Evolutionary conservation across 1,140 invertebrate genomes (phyloP).

Genomic region (Sycophila sp.): DNA sequence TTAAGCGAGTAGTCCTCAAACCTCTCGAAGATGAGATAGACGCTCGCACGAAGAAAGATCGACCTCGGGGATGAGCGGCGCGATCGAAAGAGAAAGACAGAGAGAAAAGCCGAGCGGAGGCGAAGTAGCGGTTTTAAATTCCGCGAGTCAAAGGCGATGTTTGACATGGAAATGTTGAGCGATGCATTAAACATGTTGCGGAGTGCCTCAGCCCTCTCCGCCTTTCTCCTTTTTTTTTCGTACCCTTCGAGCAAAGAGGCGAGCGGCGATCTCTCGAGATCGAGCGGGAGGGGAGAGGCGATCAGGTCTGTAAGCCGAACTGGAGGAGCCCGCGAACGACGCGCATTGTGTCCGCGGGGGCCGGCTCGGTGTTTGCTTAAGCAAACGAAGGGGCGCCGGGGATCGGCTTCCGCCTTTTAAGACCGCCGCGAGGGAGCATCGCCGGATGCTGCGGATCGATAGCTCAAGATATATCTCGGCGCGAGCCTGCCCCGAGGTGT

Average conservation of each 20-base stretch:
- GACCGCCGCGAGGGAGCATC: slow-evolving; percentile 17
- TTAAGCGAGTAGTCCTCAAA: not conserved
- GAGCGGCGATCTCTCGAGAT: not conserved
- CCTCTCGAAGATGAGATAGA: slow-evolving; percentile 9
- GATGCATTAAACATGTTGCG: slow-evolving; percentile 65
- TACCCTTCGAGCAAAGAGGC: slow-evolving; percentile 29
- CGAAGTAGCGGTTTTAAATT: slow-evolving; percentile 62
- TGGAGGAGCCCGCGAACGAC: slow-evolving; percentile 14
- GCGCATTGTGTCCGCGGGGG: slow-evolving; percentile 13
- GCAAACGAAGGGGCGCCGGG: slow-evolving; percentile 55
- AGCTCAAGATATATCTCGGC: no score
- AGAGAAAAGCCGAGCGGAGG: not conserved
- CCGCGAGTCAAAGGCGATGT: slow-evolving; percentile 65
- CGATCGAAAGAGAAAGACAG: slow-evolving; percentile 31
- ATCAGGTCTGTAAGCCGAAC: slow-evolving; percentile 42
- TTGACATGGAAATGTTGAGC: slow-evolving; percentile 66
- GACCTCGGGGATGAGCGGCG: slow-evolving; percentile 31
- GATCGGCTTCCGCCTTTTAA: slow-evolving; percentile 45
- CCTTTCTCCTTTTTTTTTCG: slow-evolving; percentile 37
- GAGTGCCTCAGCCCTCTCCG: slow-evolving; percentile 45
- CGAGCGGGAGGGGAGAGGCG: not conserved
- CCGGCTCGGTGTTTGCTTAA: slow-evolving; percentile 58
- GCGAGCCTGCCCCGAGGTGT: no score
- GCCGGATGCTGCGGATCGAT: slow-evolving; percentile 47
- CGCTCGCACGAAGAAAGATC: not conserved